These are phyloP conservation scores for Myotis davidii DNA, from an alignment of 2,113 vertebrate genomes.

Conservation along the genomic window DNA sequence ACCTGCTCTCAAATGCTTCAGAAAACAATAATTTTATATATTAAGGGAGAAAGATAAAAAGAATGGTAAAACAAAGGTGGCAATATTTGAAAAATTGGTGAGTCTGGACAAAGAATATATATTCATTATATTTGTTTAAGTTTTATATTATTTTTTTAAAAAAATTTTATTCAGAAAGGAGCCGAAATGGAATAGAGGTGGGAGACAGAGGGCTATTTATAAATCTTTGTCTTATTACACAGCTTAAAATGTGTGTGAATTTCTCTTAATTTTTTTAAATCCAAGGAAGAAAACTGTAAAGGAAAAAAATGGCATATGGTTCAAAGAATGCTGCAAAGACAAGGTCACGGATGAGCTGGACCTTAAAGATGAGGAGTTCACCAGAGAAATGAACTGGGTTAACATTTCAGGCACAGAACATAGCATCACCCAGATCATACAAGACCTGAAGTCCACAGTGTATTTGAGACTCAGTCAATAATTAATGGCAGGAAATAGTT, in stretches of 20 bases:
- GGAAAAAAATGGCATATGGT: background rate
- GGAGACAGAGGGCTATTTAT: background rate
- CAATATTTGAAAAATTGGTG: background rate
- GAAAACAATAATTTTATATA: conserved; percentile 7
- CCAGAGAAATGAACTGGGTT: background rate
- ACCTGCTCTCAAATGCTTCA: conserved; percentile 7
- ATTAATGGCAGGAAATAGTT: background rate
- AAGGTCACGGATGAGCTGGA: background rate
- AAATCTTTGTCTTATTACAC: background rate
- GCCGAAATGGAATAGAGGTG: background rate
- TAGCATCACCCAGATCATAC: background rate
- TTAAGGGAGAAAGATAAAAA: background rate
- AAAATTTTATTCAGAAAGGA: background rate
- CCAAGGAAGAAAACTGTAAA: background rate
- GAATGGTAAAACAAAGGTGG: background rate
- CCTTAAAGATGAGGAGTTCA: background rate
- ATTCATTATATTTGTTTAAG: background rate
- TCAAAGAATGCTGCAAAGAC: background rate
- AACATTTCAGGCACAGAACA: background rate
- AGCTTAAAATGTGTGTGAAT: background rate
- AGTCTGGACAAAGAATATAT: background rate
- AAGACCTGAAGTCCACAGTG: background rate
- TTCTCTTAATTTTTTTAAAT: conserved; percentile 13
- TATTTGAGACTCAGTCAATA: background rate
- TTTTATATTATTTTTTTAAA: background rate